Conservation (phyloP, 2,113 vertebrate genomes). For the Daphoenositta chrysoptera region DNA sequence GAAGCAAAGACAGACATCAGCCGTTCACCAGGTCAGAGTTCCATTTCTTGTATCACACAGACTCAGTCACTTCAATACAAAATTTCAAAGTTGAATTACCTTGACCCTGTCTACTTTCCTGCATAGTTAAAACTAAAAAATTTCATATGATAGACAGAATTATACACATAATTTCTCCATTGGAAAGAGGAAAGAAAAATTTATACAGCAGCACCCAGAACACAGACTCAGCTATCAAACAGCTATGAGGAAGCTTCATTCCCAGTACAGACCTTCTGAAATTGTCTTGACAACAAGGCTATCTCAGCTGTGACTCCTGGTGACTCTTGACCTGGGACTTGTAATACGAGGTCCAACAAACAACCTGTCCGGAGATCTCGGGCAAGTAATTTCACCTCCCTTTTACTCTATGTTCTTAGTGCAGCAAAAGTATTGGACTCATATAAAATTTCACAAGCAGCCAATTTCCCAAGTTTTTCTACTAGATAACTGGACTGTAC, state of each 20-base stretch:
- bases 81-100: background rate
- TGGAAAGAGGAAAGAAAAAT: background rate
- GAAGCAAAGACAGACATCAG: background rate
- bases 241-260: background rate
- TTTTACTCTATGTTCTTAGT: fast-evolving
- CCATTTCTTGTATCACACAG: background rate
- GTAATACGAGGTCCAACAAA: background rate
- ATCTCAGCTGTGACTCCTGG: background rate
- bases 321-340: background rate
- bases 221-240: background rate
- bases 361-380: background rate
- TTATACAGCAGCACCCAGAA: background rate
- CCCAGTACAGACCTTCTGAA: background rate
- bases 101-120: background rate
- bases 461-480: background rate
- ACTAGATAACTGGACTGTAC: background rate
- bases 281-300: background rate
- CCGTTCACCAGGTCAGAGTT: background rate
- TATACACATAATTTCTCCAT: background rate
- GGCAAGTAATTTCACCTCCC: background rate
- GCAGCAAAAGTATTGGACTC: background rate
- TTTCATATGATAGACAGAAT: background rate
- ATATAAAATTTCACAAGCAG: background rate
- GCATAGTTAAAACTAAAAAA: background rate
- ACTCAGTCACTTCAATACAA: background rate